Base-by-base conservation (phyloP, 2,888 invertebrate species). In the Hemaris fuciformis region DNA sequence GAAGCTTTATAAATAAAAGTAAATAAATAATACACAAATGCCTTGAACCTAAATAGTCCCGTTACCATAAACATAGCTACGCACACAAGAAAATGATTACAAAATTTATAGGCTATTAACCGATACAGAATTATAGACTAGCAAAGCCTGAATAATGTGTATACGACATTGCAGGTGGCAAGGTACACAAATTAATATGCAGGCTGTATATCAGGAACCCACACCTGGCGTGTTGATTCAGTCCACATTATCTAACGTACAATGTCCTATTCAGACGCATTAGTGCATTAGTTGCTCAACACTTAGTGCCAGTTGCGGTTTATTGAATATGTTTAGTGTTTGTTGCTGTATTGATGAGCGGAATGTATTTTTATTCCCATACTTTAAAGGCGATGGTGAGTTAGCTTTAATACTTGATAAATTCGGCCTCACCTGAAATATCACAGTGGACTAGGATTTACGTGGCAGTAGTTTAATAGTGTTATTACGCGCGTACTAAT, bases 131-230 rank as follows among this genome's bases (percentile, higher is more conserved):
- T 41, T 43, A 59, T 43, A 43, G 20, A 27, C 43, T 27, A 43
- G 15, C 46, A 45, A 45, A 34, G 45, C 34, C 6, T 58, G 46
- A 59, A 45, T 59, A 31, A 59, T 57, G 46, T 25, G 15, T 41
- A 53, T 60, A 38, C 46, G 64, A 65, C 71, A 71, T 69, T 71
- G 71, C 73, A 74, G 74, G 77, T 79, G 79, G 73, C 73, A 81
- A 80, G 77, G 81, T 80, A 87, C 83, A 88, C 85, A 87, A 83
- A 88, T 89, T 87, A 88, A 87, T 90, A 90, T 90, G 84, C 89
- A 79, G 73, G 74, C 70, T 71, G 73, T 83, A 78, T 87, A 85
- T 87, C 81, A 81, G 76, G 64, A 65, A 34, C 67, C 70, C 74
- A 72, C 84, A 83, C 84, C 84, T 83, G 84, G 72, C 66, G 74